Percentiles rank a stretch among this genome's conserved stretches.
Conservation (phyloP, 2,113 vertebrate species). For the Geothlypis trichas region DNA sequence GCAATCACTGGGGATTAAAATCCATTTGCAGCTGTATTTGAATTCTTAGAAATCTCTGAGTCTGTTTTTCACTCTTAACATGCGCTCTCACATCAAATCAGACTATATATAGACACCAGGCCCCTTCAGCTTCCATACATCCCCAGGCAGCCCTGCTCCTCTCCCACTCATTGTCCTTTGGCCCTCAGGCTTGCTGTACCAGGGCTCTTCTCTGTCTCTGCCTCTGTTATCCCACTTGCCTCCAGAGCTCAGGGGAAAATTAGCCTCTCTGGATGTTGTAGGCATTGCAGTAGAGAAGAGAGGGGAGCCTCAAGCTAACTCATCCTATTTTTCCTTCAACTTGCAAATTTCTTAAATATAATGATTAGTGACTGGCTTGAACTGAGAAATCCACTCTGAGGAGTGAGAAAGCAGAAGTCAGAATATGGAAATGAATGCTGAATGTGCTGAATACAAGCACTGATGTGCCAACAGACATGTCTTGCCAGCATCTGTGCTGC, state of each 20-base stretch:
- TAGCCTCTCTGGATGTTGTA: not conserved
- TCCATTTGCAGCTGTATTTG: not conserved
- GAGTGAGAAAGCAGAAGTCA: not conserved
- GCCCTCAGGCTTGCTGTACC: not conserved
- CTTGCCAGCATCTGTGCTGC: not conserved
- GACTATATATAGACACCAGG: not conserved
- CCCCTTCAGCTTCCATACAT: not conserved
- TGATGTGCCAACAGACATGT: rapidly evolving
- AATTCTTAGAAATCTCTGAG: not conserved
- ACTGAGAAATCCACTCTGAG: not conserved
- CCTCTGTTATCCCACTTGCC: not conserved
- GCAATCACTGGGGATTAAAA: not conserved
- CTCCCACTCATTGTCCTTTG: not conserved
- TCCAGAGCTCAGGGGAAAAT: not conserved
- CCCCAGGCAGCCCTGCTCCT: not conserved
- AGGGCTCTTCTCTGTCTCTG: not conserved
- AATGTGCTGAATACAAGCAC: not conserved
- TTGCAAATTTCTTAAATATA: not conserved
- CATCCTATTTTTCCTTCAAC: not conserved
- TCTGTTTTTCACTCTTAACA: not conserved
- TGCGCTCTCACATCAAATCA: not conserved
- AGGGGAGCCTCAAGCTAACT: not conserved
- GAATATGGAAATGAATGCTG: not conserved
- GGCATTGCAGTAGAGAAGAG: not conserved
- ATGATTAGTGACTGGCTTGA: not conserved